Evolutionary conservation across 2,113 vertebrate genomes (phyloP).

Genomic region (Diphyllodes magnificus): DNA sequence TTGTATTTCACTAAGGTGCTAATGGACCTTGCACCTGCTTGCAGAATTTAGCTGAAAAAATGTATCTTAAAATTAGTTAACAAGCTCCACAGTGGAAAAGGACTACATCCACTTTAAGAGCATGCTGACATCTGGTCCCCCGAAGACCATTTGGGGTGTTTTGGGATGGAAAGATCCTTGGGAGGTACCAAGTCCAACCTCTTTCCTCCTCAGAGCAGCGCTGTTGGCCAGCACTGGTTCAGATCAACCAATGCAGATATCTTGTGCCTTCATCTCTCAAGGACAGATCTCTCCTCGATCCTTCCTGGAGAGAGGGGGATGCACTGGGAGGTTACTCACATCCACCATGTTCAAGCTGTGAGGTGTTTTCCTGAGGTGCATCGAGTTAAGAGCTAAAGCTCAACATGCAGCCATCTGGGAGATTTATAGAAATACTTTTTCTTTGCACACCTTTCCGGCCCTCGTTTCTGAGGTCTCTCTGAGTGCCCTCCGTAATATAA

Average conservation of each 20-base stretch:
- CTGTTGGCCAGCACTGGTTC: not conserved
- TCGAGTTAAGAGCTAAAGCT: not conserved
- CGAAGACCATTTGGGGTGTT: not conserved
- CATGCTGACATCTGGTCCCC: not conserved
- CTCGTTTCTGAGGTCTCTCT: not conserved
- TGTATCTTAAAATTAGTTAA: not conserved
- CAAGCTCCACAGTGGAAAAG: not conserved
- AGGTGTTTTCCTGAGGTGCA: not conserved
- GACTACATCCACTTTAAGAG: not conserved
- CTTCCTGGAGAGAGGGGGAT: not conserved
- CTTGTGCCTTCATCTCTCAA: not conserved
- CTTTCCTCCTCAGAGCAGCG: not conserved
- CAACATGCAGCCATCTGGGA: not conserved
- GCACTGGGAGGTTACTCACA: not conserved
- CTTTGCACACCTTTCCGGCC: not conserved
- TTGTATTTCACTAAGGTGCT: not conserved
- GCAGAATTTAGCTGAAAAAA: not conserved
- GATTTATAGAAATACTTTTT: not conserved
- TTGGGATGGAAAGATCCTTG: not conserved
- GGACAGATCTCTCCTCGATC: fast-evolving
- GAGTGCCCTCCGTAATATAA: not conserved
- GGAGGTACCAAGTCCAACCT: not conserved
- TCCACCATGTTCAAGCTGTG: not conserved
- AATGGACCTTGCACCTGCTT: not conserved
- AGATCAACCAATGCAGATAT: not conserved